Percentiles rank a stretch among this genome's conserved stretches.
phyloP scores from a whole-genome alignment of 2,113 vertebrate species.

The Odocoileus virginianus region DNA sequence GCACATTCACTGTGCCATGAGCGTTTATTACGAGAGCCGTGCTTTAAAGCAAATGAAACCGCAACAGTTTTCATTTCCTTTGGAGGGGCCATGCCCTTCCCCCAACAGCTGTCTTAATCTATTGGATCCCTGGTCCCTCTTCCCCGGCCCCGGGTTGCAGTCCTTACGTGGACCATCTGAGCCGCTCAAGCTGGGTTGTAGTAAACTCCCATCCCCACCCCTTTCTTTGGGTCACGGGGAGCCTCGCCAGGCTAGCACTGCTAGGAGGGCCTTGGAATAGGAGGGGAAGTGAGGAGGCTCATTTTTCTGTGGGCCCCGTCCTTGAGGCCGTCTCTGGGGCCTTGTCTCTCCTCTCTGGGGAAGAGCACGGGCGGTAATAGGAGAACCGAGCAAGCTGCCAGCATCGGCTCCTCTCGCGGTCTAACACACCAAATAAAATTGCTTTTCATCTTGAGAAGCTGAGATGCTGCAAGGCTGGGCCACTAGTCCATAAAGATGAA shows the following conservation, averaged over 20 bases:
- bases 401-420: neutral
- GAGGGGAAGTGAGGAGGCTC: neutral
- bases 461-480: conserved; percentile 20
- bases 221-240: neutral
- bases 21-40: conserved; percentile 77
- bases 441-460: conserved; percentile 71
- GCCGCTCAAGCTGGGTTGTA: rapidly evolving
- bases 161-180: neutral
- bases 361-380: rapidly evolving
- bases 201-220: no score
- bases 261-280: neutral
- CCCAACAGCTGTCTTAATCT: neutral
- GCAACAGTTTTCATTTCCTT: conserved; percentile 75
- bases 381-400: neutral
- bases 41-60: conserved; percentile 80
- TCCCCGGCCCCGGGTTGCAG: rapidly evolving
- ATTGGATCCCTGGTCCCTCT: neutral
- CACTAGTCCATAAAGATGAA: conserved; percentile 66
- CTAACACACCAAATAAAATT: conserved; percentile 60
- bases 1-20: conserved; percentile 78
- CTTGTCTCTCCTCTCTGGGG: neutral
- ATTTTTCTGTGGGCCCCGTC: neutral
- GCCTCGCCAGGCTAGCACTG: neutral
- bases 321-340: neutral
- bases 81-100: neutral